Evolutionary conservation across 2,113 vertebrate genomes (phyloP).

Genomic region (Phrynocephalus versicolor): DNA sequence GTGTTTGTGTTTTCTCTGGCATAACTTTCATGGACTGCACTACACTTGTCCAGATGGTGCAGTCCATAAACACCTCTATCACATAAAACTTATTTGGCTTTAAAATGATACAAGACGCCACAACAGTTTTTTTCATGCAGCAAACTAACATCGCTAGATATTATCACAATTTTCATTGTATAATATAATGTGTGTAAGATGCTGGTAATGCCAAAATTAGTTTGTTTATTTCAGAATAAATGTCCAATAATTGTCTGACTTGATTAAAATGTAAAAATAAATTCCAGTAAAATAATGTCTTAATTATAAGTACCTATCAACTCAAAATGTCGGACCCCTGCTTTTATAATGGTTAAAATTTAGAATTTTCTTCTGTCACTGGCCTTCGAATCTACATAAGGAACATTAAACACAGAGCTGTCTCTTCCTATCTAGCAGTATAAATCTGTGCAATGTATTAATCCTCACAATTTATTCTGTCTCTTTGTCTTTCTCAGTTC

Average conservation of each 20-base stretch:
- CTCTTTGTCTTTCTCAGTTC: not conserved
- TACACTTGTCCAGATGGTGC: too few relatives aligned
- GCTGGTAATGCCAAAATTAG: not conserved
- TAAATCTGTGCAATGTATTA: not conserved
- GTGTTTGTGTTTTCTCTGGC: too few relatives aligned
- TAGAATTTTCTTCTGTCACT: not conserved
- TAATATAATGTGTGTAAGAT: not conserved
- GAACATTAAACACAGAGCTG: not conserved
- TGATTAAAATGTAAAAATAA: slow-evolving; percentile 22
- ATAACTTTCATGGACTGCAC: too few relatives aligned
- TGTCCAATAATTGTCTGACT: not conserved
- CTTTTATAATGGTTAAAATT: slow-evolving; percentile 3
- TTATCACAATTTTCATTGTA: not conserved
- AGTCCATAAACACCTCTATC: too few relatives aligned
- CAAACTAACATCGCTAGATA: too few relatives aligned
- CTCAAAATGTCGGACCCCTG: not conserved
- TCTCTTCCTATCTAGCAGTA: not conserved
- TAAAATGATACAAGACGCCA: too few relatives aligned
- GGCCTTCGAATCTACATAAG: not conserved
- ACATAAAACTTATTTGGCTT: too few relatives aligned
- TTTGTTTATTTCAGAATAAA: not conserved
- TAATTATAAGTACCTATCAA: slow-evolving; percentile 16
- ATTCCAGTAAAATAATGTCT: not conserved
- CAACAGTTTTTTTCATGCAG: too few relatives aligned
- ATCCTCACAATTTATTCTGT: slow-evolving; percentile 14